Percentiles rank a stretch among this genome's conserved stretches.
Evolutionary conservation across 2,797 vertebrate genomes (phyloP).

Genomic region (Pelodytes ibericus): DNA sequence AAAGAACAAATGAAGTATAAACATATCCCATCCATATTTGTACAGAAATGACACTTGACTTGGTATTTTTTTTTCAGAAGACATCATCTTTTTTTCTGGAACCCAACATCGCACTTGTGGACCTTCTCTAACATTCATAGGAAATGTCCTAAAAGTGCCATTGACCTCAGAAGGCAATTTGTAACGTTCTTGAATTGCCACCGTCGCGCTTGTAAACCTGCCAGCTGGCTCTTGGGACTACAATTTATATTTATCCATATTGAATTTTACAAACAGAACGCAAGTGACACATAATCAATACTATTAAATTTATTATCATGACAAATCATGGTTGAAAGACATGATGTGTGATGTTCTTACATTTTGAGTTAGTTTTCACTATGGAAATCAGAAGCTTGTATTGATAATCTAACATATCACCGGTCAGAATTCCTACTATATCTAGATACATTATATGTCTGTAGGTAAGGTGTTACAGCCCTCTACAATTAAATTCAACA

Average conservation of each 20-base stretch:
- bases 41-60: too few species aligned
- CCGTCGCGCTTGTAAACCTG: slow-evolving; percentile 11
- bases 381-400: slow-evolving; percentile 36
- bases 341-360: slow-evolving; percentile 24
- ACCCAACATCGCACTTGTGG: too few species aligned
- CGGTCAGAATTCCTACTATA: slow-evolving; percentile 11
- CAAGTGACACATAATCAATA: slow-evolving; percentile 37
- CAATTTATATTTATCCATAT: slow-evolving; percentile 29
- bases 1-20: too few species aligned
- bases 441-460: slow-evolving; percentile 15
- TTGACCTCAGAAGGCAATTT: too few species aligned
- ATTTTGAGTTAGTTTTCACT: slow-evolving; percentile 18
- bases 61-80: too few species aligned
- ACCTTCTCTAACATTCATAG: too few species aligned
- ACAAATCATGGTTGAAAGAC: slow-evolving; percentile 33
- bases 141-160: too few species aligned
- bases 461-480: too few species aligned
- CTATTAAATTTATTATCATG: slow-evolving; percentile 45
- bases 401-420: slow-evolving; percentile 40
- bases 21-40: too few species aligned
- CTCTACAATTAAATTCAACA: too few species aligned
- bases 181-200: slow-evolving; percentile 19
- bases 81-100: too few species aligned
- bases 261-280: slow-evolving; percentile 35
- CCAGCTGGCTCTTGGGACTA: neutral